Conservation (phyloP, 2,888 invertebrate species). For the Caenorhabditis parvicauda region DNA sequence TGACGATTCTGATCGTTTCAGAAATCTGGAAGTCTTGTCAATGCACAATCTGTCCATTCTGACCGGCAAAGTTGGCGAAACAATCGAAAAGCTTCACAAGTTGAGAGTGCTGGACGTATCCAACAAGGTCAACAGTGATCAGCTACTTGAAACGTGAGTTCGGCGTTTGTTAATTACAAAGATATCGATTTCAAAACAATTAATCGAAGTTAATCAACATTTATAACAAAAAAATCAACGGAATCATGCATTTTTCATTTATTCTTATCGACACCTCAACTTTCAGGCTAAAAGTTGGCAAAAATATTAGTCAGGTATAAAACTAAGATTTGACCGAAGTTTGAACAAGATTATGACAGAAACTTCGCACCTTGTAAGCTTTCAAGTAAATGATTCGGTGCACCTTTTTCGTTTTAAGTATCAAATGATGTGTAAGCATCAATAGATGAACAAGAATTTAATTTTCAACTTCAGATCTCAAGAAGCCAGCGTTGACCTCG, state of each 20-base stretch:
- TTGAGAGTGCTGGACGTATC: slow-evolving; percentile 39
- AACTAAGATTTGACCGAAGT: no score
- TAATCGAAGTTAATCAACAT: no score
- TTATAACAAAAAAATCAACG: neutral
- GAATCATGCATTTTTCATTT: no score
- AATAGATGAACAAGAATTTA: no score
- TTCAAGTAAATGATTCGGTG: no score
- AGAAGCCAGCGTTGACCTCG: slow-evolving; percentile 28
- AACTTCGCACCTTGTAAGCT: no score
- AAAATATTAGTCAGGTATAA: no score
- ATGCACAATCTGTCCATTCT: slow-evolving; percentile 39
- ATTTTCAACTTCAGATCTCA: slow-evolving; percentile 13
- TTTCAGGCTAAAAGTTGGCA: no score
- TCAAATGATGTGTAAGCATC: no score
- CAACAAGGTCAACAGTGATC: slow-evolving; percentile 25
- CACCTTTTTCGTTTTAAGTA: no score
- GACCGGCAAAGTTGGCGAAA: slow-evolving; percentile 23
- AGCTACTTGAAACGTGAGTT: slow-evolving; percentile 21
- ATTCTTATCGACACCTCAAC: no score
- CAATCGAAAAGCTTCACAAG: slow-evolving; percentile 21
- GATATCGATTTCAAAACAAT: neutral
- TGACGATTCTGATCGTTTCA: slow-evolving; percentile 6
- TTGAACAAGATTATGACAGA: no score
- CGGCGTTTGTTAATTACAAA: neutral
- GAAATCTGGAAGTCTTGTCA: slow-evolving; percentile 34